These are phyloP conservation scores for Herpetotheres cachinnans DNA, from an alignment of 2,113 vertebrate genomes.

Conservation along the genomic window DNA sequence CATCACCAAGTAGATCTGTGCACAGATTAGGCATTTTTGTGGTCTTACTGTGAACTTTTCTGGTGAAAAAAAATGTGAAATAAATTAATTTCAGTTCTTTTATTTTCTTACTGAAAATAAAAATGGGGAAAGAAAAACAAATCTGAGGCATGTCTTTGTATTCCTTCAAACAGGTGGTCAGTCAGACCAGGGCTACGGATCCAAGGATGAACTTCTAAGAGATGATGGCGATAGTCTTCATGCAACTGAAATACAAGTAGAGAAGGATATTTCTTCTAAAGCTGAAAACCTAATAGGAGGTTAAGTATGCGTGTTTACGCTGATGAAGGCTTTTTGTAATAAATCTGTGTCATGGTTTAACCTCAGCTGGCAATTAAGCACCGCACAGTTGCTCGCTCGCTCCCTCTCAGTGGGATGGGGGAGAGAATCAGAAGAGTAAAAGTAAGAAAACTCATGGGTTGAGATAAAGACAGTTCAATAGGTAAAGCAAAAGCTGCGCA, in stretches of 20 bases:
- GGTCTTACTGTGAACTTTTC: not conserved
- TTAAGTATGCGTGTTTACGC: constrained; percentile 48
- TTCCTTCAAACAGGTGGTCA: constrained; percentile 75
- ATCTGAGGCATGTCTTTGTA: not conserved
- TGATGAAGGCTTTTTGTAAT: not conserved
- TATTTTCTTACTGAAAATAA: not conserved
- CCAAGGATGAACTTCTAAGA: constrained; percentile 88
- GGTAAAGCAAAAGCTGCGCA: no score
- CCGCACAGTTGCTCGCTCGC: no score
- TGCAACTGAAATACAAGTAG: constrained; percentile 3
- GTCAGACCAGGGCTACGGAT: constrained; percentile 88
- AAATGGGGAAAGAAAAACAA: not conserved
- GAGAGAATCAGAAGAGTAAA: no score
- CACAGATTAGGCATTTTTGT: not conserved
- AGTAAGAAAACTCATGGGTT: no score
- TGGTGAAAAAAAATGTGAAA: not conserved
- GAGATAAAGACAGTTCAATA: no score
- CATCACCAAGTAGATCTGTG: not conserved
- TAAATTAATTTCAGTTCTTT: not conserved
- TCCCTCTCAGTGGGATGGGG: no score
- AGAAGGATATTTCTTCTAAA: constrained; percentile 39
- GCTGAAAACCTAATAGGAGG: constrained; percentile 57
- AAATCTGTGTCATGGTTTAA: not conserved
- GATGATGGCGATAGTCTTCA: constrained; percentile 69
- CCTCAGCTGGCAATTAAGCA: no score